Base-by-base conservation (phyloP, 2,797 vertebrate species). In the Saxicola maurus region DNA sequence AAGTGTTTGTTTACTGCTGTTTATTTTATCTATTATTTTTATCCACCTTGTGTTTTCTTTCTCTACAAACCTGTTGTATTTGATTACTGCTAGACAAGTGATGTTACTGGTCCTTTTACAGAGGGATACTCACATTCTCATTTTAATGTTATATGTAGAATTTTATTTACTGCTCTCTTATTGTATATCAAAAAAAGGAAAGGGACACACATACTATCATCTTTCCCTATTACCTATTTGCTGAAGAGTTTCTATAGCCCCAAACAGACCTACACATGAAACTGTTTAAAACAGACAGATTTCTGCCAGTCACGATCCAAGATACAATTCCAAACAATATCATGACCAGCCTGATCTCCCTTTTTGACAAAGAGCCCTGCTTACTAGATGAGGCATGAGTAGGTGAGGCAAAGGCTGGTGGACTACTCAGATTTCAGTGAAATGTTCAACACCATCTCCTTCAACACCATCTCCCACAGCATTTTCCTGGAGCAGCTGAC, bases 11-110 rank as follows among this genome's bases (percentile, higher is more conserved):
- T 82, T 65, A 33, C 40, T 52, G 11, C 11, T 38, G 24, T 37
- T 86, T 35, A 11, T 11, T 31, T 33, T 20, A 6, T 13, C 8
- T 10, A n/a, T 55, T 43, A 11, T 28, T 68, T 62, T 73, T 46
- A 10, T 10, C 3, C 3, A 33, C 4, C 1, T 9, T 2, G 2
- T 27, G 7, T 55, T 55, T 82, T 35, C 4, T 61, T 72, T 56
- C 25, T 11, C 17, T 27, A 14, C 21, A 62, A 33, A 30, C 3
- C 3, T 56, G 3, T 30, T 55, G 9, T 20, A 31, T 43, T 61
- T 56, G 14, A 48, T 52, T 74, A 35, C 6, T 56, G 11, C 17
- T 61, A 19, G 17, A 13, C 52, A 49, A 4, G 37, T 61, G 52
- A 16, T n/a, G 25, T n/a, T 31, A 16, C 2, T 33, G 9, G 28